phyloP scores from a whole-genome alignment of 2,888 invertebrate genomes.

The Cinara cedri region DNA sequence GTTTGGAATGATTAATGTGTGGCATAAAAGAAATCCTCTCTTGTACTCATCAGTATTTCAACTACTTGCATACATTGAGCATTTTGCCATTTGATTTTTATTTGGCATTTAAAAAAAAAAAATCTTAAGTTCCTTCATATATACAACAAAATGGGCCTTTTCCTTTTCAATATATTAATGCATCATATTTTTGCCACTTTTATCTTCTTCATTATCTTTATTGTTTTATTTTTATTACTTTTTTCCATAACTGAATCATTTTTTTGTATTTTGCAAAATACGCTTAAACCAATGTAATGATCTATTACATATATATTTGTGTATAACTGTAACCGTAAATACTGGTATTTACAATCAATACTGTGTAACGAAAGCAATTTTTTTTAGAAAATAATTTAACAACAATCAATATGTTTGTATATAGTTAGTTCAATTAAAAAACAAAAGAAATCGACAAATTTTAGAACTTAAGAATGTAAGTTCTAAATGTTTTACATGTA shows the following conservation, averaged over 20 bases:
- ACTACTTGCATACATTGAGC: constrained; percentile 54
- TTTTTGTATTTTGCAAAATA: constrained; percentile 11
- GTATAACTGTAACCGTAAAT: constrained; percentile 42
- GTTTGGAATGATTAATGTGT: constrained; percentile 6
- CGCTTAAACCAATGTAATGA: constrained; percentile 43
- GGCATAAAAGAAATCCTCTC: constrained; percentile 16
- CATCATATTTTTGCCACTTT: constrained; percentile 44
- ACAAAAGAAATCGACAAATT: constrained; percentile 20
- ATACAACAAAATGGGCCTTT: constrained; percentile 53
- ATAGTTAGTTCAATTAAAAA: constrained; percentile 56
- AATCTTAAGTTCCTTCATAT: constrained; percentile 52
- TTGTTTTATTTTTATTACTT: constrained; percentile 11
- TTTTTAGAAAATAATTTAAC: constrained; percentile 51
- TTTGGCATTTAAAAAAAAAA: constrained; percentile 44
- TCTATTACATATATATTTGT: constrained; percentile 46
- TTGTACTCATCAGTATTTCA: constrained; percentile 55
- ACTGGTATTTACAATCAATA: constrained; percentile 25
- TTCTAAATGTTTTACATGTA: constrained; percentile 50
- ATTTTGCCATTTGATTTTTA: constrained; percentile 54
- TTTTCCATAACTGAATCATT: too few species aligned
- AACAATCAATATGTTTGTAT: constrained; percentile 53
- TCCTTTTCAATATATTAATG: constrained; percentile 45
- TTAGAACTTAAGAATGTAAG: constrained; percentile 40
- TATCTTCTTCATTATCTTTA: constrained; percentile 52
- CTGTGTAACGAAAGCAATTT: constrained; percentile 10